Evolutionary conservation across 92 coral and sea anemone species (phyloP), one percentile per base, ranked within the genome.

Genomic region (Zoanthus gigantus): DNA sequence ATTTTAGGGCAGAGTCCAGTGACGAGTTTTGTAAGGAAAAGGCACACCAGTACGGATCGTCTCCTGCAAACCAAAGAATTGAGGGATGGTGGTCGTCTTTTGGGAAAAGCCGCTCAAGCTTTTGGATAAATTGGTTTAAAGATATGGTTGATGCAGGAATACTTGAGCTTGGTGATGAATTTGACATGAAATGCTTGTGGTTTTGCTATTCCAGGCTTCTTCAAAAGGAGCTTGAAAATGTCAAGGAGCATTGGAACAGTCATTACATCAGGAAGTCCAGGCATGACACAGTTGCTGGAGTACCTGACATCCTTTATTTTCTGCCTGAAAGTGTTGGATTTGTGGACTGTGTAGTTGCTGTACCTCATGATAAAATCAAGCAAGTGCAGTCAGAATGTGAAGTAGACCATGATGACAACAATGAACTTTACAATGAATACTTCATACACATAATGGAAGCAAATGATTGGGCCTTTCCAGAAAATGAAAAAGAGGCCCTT

Each of bases 211-310:
- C 42, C 30, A 71, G 46, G 45, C 71, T 83, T 46, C 34, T 83
- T 30, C 87, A 67, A 58, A 44, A 83, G 28, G 77, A 73, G 68
- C 87, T 83, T 28, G 60, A 83, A 17, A 54, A 83, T 11, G 87
- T 83, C 52, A 83, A 83, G 57, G 87, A 83, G 9, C 73, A 83
- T 60, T 83, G 87, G 87, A 83, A 83, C 44, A 37, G 76, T 18
- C 87, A 83, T 69, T 67, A 37, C 42, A 37, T 37, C 42, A 37
- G 42, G 42, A 37, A 37, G 42, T 37, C 42, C 42, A 37, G 42
- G 58, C 87, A 83, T 23, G 87, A 83, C 34, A 83, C 87, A 44
- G 77, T 83, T 65, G 87, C 63, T 71, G 87, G 87, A 11, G 78
- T 83, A 23, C 87, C 87, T 17, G 78, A 83, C 78, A 71, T 83